Base-by-base conservation (phyloP, 2,888 invertebrate genomes). In the Atethmia centrago region DNA sequence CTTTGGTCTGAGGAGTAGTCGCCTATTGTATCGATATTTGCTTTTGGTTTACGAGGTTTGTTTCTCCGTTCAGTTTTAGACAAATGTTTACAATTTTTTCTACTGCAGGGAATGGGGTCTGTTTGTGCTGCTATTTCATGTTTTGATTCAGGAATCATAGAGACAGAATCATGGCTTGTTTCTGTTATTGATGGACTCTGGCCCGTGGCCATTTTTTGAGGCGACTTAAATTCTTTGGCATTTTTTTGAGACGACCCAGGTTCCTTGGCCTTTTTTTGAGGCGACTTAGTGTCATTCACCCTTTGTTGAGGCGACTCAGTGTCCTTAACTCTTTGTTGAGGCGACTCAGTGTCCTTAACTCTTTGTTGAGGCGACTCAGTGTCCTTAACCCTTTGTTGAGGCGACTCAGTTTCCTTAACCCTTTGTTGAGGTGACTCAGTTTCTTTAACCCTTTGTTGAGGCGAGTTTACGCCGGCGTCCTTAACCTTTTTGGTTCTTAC, bases 51-150 rank as follows among this genome's bases (percentile, higher is more conserved):
- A 12, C 4, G 36, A 28, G 12, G 5, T 71, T n/a, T 68, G 14
- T 0, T 19, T 66, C 53, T 77, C 21, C 25, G 51, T 55, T 14
- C 12, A 21, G 19, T 21, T 62, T 62, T 75, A 31, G 16, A n/a
- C 28, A 25, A 36, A 58, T 51, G 2, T 28, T 0, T 76, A 78
- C 40, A 68, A n/a, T 7, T 49, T 21, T 31, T 21, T 55, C 31
- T 28, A 73, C 16, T 42, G n/a, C 28, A 45, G 9, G 40, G 19
- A 7, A 36, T 3, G 25, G 49, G 1, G 1, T 88, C 80, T 21
- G 89, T 90, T 82, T 91, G 90, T 12, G 80, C 85, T 69, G 80
- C 74, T 77, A 82, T 87, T 64, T 88, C 71, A 36, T 63, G 71
- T 56, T 73, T 73, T 5, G 59, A 19, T 9, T 66, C 40, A n/a